phyloP scores from a whole-genome alignment of 2,888 invertebrate genomes.

The Philaethria dido region DNA sequence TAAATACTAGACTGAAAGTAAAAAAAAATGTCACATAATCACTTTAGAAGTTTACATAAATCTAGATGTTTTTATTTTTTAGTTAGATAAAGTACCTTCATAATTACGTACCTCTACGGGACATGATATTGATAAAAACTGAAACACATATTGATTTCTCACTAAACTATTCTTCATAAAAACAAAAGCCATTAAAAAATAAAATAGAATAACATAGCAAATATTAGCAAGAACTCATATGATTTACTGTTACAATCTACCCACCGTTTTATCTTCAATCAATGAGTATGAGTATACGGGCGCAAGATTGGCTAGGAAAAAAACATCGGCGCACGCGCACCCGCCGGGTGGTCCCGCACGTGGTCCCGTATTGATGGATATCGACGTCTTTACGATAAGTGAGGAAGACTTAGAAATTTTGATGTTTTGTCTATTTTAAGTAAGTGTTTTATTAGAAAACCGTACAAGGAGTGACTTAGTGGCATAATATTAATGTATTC shows the following conservation, averaged over 20 bases:
- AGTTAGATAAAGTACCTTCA: too few relatives aligned
- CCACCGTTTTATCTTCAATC: constrained; percentile 35
- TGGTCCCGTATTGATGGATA: constrained; percentile 78
- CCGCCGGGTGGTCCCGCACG: constrained; percentile 76
- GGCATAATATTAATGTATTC: not conserved
- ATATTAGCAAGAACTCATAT: constrained; percentile 15
- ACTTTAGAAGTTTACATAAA: too few relatives aligned
- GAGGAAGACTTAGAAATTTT: constrained; percentile 37
- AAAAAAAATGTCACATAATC: too few relatives aligned
- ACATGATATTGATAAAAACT: too few relatives aligned
- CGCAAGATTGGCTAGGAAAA: constrained; percentile 48
- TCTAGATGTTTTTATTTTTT: too few relatives aligned
- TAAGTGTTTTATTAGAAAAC: not conserved
- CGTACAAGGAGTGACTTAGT: not conserved
- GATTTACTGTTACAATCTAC: constrained; percentile 13
- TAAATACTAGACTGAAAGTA: too few relatives aligned
- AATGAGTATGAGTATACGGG: constrained; percentile 42
- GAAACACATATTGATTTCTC: too few relatives aligned
- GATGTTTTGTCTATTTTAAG: constrained; percentile 36
- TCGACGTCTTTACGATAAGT: constrained; percentile 55
- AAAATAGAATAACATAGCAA: not conserved
- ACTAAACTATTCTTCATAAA: too few relatives aligned
- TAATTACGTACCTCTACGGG: too few relatives aligned
- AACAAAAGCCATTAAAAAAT: too few relatives aligned
- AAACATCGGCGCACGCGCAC: constrained; percentile 62